These are phyloP conservation scores for Heteromormyrus szaboi DNA, from an alignment of 2,797 vertebrate genomes.

Conservation along the genomic window DNA sequence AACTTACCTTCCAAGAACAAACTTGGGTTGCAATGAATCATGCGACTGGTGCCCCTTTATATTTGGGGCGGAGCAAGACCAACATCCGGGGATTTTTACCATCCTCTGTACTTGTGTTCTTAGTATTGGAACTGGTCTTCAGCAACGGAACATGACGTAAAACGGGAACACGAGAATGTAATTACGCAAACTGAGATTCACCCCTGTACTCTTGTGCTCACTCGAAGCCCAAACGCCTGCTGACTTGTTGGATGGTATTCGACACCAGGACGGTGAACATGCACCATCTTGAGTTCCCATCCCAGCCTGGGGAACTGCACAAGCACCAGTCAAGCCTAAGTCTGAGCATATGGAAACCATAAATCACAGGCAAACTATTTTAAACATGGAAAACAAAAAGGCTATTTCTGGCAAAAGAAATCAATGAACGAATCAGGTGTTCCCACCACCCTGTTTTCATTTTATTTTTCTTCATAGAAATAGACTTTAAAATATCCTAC, in stretches of 20 bases:
- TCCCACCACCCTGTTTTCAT: not conserved
- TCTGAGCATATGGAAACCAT: not conserved
- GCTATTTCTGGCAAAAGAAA: not conserved
- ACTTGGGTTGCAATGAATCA: not conserved
- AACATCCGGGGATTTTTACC: not conserved
- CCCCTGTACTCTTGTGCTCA: not conserved
- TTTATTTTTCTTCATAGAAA: not conserved
- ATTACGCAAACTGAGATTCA: not conserved
- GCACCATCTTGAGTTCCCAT: not conserved
- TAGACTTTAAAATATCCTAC: not conserved
- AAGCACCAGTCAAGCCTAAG: not conserved
- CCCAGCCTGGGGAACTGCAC: not conserved
- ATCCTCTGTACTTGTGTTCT: not conserved
- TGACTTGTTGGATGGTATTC: not conserved
- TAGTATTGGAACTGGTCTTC: not conserved
- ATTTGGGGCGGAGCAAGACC: not conserved
- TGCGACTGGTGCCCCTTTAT: not conserved
- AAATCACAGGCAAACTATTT: not conserved
- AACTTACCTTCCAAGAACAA: not conserved
- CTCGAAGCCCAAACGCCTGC: not conserved
- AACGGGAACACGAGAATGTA: not conserved
- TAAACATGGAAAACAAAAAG: not conserved
- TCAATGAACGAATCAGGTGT: not conserved
- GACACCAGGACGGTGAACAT: not conserved
- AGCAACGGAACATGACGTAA: not conserved